Evolutionary conservation across 2,797 vertebrate species (phyloP), one percentile per base, ranked within the genome.

Genomic region (Calcarius lapponicus): DNA sequence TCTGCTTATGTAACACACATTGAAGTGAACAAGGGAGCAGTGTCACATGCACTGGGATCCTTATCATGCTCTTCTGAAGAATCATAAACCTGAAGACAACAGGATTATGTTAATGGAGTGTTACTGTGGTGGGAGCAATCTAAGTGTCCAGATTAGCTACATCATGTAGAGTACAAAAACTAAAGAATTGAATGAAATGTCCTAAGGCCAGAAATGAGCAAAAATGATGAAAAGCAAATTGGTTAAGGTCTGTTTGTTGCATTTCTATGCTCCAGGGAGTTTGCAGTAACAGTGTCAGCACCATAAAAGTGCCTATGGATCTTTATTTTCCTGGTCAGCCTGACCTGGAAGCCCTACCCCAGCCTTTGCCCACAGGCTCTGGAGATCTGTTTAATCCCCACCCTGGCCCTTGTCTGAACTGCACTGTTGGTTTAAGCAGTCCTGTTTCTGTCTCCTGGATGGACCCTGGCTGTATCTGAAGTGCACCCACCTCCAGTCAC

Each of bases 301-400:
- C 22, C 14, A 42, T 21, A 58, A 75, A 71, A 12, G 3, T 47
- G 26, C 7, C 11, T 29, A 3, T 6, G 13, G 6, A 2, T 36
- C 20, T 70, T 80, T 50, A 50, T 74, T 78, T 74, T 71, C 51
- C 57, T 56, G 50, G 25, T 5, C 32, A 78, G 26, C 13, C 45
- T 36, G 9, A 57, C 25, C 10, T 29, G n/a, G 13, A 10, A 11
- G 5, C 7, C 13, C 11, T 40, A 21, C 1, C 2, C 11, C 9
- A 38, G 1, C 11, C 53, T 48, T 42, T 60, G n/a, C 18, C 25
- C 17, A 24, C 2, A 13, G 31, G 26, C 18, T 53, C 45, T 19
- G 9, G 12, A 58, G 26, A 40, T 36, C 3, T 17, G 13, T 40
- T 48, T 45, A 34, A 61, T 34, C 17, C 57, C 4, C 2, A 6